A percentile compares a stretch with the other conserved stretches of the same genome.
Conservation (phyloP, 2,888 invertebrate species). For the Hemicrepidius hirtus region DNA sequence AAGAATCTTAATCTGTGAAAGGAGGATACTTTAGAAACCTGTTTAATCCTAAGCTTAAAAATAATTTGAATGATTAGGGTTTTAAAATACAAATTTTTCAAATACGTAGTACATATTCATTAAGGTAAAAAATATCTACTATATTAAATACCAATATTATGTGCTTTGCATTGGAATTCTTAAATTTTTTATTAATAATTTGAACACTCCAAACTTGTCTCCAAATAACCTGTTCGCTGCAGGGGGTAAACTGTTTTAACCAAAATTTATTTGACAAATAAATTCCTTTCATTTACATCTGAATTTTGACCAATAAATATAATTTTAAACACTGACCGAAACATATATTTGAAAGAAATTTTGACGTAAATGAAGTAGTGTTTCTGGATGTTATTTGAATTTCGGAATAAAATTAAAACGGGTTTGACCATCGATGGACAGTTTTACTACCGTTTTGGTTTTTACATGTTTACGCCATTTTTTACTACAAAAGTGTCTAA, state of each 20-base stretch:
- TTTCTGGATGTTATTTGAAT: constrained; percentile 31
- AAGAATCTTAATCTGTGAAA: constrained; percentile 9
- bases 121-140: constrained; percentile 32
- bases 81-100: constrained; percentile 36
- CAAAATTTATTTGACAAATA: constrained; percentile 59
- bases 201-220: constrained; percentile 55
- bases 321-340: constrained; percentile 28
- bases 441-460: constrained; percentile 12
- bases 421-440: constrained; percentile 4
- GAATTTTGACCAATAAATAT: constrained; percentile 51
- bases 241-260: constrained; percentile 54
- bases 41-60: constrained; percentile 15
- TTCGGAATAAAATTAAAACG: constrained; percentile 33
- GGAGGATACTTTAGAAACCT: constrained; percentile 8
- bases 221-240: constrained; percentile 52
- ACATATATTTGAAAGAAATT: constrained; percentile 22
- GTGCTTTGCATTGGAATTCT: constrained; percentile 43
- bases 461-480: constrained; percentile 7
- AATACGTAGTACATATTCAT: constrained; percentile 37
- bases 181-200: constrained; percentile 54
- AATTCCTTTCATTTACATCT: constrained; percentile 55
- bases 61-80: constrained; percentile 33
- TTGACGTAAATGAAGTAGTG: constrained; percentile 34
- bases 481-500: constrained; percentile 6
- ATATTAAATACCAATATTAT: constrained; percentile 42